Evolutionary conservation across 2,113 vertebrate genomes (phyloP).

Genomic region (Paramormyrops kingsleyae): DNA sequence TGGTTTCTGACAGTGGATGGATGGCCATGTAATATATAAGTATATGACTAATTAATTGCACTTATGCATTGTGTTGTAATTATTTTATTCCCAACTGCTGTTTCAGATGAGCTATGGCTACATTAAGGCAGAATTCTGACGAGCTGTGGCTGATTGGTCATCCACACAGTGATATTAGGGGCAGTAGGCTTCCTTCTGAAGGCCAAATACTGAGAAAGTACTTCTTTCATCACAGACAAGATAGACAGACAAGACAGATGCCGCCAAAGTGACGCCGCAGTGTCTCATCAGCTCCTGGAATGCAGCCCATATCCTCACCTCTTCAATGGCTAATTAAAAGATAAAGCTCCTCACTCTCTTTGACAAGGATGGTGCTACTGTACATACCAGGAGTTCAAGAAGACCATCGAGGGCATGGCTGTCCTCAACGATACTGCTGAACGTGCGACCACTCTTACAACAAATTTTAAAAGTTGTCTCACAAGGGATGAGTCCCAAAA

Average conservation of each 20-base stretch:
- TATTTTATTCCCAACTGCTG: no score
- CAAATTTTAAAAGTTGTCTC: neutral
- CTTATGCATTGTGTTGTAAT: no score
- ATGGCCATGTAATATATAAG: no score
- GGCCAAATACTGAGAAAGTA: neutral
- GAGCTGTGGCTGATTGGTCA: neutral
- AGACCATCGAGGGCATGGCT: neutral
- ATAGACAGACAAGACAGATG: no score
- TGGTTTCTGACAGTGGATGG: no score
- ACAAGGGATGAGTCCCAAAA: neutral
- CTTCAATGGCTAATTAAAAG: neutral
- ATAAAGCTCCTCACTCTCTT: neutral
- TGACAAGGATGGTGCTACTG: neutral
- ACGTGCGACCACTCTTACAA: neutral
- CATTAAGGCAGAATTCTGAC: no score
- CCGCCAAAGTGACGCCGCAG: no score
- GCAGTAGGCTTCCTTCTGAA: neutral
- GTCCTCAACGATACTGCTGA: neutral
- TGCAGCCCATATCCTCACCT: neutral
- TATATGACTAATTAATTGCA: no score
- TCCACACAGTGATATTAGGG: neutral
- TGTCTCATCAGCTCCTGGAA: neutral
- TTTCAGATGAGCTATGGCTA: no score
- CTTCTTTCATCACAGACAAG: no score
- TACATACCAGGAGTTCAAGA: neutral